Conservation (phyloP, 2,113 vertebrate genomes). For the Riparia riparia region DNA sequence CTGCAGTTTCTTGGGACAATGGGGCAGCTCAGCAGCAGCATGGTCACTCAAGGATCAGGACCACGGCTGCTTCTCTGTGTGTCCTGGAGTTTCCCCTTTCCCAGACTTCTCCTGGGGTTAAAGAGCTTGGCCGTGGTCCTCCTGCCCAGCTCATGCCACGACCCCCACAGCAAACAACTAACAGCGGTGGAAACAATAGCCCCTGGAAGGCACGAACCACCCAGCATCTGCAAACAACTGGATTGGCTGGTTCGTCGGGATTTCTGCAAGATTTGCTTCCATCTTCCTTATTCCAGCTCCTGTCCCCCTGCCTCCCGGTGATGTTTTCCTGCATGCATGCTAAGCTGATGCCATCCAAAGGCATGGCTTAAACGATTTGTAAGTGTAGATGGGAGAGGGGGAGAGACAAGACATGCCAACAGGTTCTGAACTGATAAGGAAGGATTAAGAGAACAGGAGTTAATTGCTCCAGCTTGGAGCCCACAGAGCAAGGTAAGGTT, state of each 20-base stretch:
- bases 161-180: neutral
- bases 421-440: neutral
- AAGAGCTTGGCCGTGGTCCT: neutral
- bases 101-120: neutral
- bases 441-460: neutral
- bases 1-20: neutral
- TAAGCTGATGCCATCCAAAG: neutral
- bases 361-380: neutral
- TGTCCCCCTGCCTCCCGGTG: neutral
- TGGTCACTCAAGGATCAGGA: neutral
- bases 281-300: neutral
- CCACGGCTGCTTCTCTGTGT: fast-evolving
- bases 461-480: conserved; percentile 6
- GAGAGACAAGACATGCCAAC: neutral
- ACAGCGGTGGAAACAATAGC: neutral
- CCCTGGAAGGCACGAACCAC: conserved; percentile 41
- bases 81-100: neutral
- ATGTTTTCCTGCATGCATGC: neutral
- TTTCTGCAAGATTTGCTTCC: conserved; percentile 37
- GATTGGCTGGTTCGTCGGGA: neutral
- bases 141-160: neutral
- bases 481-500: neutral
- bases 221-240: conserved; percentile 46
- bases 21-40: fast-evolving
- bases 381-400: neutral